Evolutionary conservation across 2,113 vertebrate genomes (phyloP).

Genomic region (sheep (Ovis aries)): DNA sequence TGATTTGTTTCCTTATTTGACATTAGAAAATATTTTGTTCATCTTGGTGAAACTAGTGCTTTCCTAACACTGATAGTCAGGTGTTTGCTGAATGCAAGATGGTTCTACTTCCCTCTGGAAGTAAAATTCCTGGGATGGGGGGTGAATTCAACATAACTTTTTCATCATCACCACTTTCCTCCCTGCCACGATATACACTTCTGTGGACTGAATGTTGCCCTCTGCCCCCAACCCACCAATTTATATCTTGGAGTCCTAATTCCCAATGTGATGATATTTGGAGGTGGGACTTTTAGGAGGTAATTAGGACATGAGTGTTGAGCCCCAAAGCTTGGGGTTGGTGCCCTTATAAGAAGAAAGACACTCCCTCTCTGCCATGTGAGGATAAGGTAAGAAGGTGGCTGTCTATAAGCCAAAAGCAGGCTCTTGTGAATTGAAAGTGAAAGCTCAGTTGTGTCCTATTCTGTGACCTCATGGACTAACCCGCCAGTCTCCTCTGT

Average conservation of each 20-base stretch:
- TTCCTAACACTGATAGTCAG: neutral
- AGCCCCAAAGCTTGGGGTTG: neutral
- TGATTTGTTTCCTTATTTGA: neutral
- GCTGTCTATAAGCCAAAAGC: neutral
- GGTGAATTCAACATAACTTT: neutral
- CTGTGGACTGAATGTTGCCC: neutral
- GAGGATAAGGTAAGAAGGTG: neutral
- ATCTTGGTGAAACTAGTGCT: neutral
- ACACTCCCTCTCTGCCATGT: neutral
- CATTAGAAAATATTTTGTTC: neutral
- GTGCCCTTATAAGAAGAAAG: neutral
- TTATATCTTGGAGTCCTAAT: neutral
- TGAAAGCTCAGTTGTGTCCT: neutral
- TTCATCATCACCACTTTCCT: neutral
- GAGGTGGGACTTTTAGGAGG: neutral
- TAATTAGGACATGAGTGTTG: neutral
- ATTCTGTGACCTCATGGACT: neutral
- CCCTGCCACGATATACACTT: neutral
- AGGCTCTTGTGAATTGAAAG: neutral
- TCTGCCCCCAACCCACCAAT: neutral
- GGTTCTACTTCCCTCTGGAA: neutral
- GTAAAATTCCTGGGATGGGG: neutral
- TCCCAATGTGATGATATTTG: neutral
- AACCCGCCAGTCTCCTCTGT: neutral
- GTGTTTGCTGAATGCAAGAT: neutral